These are phyloP conservation scores for Mus spicilegus DNA, from an alignment of 2,113 vertebrate genomes.

Conservation along the genomic window DNA sequence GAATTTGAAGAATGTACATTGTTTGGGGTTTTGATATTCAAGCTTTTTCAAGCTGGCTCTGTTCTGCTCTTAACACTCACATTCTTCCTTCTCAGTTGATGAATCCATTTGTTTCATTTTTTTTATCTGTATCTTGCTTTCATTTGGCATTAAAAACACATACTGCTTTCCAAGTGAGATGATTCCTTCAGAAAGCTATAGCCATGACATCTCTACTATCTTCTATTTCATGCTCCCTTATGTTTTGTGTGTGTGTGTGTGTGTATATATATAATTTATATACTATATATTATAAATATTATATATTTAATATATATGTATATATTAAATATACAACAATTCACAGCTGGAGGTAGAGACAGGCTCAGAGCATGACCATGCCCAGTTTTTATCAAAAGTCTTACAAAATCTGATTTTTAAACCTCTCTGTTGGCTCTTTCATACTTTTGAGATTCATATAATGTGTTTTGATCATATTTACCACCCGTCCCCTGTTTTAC, in stretches of 20 bases:
- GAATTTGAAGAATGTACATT: background rate
- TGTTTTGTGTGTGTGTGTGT: too few species aligned
- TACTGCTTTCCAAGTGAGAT: background rate
- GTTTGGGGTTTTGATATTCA: background rate
- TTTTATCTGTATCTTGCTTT: background rate
- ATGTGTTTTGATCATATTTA: background rate
- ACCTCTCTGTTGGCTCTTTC: background rate
- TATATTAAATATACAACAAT: background rate
- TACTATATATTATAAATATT: too few species aligned
- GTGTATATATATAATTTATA: too few species aligned
- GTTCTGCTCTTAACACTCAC: background rate
- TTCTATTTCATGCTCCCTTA: background rate
- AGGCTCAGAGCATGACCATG: background rate
- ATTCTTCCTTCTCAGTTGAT: background rate
- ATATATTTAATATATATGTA: too few species aligned
- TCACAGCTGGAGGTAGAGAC: background rate
- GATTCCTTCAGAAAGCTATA: background rate
- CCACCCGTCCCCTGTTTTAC: background rate
- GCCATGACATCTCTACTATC: background rate
- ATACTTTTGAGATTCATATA: background rate
- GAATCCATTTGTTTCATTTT: background rate
- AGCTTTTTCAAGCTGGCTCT: background rate
- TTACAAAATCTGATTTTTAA: background rate
- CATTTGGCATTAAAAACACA: constrained; percentile 1
- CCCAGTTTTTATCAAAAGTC: background rate